Percentiles rank a stretch among this genome's conserved stretches.
Conservation (phyloP, 2,888 invertebrate species). For the Gibbula magus region DNA sequence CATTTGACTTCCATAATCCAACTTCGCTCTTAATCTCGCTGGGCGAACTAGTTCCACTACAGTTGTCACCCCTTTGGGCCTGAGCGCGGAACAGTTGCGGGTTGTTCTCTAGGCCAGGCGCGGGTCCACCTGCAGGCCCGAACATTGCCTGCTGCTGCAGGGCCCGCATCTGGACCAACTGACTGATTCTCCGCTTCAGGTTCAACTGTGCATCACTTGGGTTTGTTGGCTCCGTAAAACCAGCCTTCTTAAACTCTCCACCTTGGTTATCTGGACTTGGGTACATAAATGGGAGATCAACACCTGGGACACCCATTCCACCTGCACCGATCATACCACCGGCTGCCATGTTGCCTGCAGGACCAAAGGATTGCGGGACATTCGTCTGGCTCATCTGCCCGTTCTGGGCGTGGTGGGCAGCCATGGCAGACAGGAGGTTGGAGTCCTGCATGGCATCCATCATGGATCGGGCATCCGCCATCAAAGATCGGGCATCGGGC, state of each 20-base stretch:
- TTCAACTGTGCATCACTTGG: background rate
- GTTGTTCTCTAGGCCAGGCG: background rate
- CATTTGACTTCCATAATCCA: background rate
- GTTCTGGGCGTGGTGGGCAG: background rate
- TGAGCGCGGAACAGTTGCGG: background rate
- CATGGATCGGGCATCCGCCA: background rate
- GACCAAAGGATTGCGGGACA: background rate
- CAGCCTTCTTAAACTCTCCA: background rate
- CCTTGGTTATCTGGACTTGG: background rate
- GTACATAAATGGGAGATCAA: background rate
- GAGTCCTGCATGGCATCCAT: background rate
- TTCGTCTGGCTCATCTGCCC: background rate
- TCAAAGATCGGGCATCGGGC: background rate
- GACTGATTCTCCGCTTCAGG: background rate
- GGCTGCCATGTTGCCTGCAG: background rate
- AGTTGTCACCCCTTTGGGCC: background rate
- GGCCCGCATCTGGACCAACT: constrained; percentile 10
- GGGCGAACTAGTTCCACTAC: background rate
- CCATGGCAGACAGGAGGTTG: background rate
- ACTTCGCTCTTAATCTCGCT: background rate
- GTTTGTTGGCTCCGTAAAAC: background rate
- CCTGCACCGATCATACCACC: background rate
- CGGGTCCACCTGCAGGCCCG: background rate
- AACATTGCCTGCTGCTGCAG: background rate
- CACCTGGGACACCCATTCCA: background rate